Percentiles rank a stretch among this genome's conserved stretches.
Conservation (phyloP, 2,888 invertebrate species). For the Xanthia icteritia region DNA sequence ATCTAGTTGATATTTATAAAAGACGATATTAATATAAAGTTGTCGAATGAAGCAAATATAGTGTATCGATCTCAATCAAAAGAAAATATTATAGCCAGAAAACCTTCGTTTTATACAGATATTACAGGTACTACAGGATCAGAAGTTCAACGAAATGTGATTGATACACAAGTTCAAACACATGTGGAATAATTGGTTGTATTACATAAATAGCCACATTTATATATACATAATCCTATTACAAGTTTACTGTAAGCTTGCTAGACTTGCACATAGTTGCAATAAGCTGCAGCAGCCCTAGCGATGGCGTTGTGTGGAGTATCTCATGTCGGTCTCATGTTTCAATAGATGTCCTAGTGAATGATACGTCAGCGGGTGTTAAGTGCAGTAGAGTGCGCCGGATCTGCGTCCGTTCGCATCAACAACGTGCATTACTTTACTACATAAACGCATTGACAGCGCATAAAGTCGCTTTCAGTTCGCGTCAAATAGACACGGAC, state of each 20-base stretch:
- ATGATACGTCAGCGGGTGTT: constrained; percentile 65
- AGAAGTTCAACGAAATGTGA: not conserved
- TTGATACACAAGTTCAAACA: not conserved
- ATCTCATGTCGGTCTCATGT: constrained; percentile 61
- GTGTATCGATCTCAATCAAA: not conserved
- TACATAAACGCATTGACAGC: constrained; percentile 45
- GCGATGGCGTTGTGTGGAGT: constrained; percentile 52
- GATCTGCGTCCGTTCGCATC: constrained; percentile 57
- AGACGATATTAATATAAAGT: not conserved
- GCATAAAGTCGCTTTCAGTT: constrained; percentile 30
- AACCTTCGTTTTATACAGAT: not conserved
- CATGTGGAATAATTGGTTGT: not conserved
- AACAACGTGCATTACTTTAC: constrained; percentile 40
- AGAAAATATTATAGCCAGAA: not conserved
- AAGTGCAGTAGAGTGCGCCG: constrained; percentile 55
- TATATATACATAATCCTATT: constrained; percentile 18
- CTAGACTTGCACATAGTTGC: constrained; percentile 21
- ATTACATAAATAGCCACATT: constrained; percentile 5
- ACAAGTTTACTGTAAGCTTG: constrained; percentile 11
- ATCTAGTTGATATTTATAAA: not conserved
- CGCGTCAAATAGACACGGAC: constrained; percentile 9
- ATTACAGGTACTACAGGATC: not conserved
- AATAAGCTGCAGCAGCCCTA: constrained; percentile 47
- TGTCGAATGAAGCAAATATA: not conserved
- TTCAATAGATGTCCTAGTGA: constrained; percentile 62